Base-by-base conservation (phyloP, 2,888 invertebrate species). In the Fragum whitleyi region DNA sequence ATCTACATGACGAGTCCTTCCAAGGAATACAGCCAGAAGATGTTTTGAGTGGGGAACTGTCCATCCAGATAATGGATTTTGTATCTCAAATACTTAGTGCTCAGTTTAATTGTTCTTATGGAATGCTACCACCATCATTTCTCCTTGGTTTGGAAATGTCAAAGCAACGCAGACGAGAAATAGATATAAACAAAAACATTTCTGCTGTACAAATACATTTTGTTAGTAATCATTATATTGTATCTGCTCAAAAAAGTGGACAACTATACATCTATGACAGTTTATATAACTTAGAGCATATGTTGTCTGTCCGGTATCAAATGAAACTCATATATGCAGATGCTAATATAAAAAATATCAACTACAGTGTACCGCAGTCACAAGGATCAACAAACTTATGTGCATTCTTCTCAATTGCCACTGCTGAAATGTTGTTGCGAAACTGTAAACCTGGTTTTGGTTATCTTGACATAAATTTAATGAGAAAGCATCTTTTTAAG, bases 21-120 rank as follows among this genome's bases (percentile, higher is more conserved):
- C 68, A 74, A 29, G 57, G 57, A 21, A 21, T 74, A 39, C 74
- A 74, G 29, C 2, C 74, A 5, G 55, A 74, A n/a, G 74, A 68
- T 23, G 74, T 74, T 74, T 23, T 74, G 23, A 21, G 57, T 42
- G 75, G 75, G 39, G 75, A 75, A 75, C 47, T 69, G 42, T 57
- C 39, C 1, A 75, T 69, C 19, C 68, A 75, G 21, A 69, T 57
- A 28, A 75, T 75, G 69, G 69, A 75, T 39, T 75, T 68, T 23
- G 29, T 75, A 0, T 39, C 29, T 0, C 68, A 59, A 36, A 59
- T 59, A 6, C 47, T 75, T n/a, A 75, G 42, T 28, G 55, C 57
- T 1, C 75, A 75, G 59, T 39, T 39, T 14, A 6, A 39, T 39
- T 6, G 14, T 39, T 9, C 39, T 39, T 6, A 6, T 14, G 39